Conservation (phyloP, 2,113 vertebrate species). For the Nyctibius bracteatus region DNA sequence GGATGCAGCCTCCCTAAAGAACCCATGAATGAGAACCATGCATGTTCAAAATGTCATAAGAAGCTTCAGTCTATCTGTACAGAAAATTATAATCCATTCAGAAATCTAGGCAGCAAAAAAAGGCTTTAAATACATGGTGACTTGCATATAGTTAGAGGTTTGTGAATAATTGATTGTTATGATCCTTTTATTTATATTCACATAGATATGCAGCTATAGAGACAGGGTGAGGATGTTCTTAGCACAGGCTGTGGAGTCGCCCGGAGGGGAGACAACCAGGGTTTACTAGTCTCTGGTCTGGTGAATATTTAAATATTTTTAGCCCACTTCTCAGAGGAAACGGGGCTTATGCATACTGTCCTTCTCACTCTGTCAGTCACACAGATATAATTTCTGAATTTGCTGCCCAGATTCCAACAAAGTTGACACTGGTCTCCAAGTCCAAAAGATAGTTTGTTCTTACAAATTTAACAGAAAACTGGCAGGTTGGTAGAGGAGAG, state of each 20-base stretch:
- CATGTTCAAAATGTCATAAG: neutral
- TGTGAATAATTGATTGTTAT: neutral
- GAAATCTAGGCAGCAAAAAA: neutral
- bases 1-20: conserved; percentile 79
- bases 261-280: neutral
- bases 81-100: neutral
- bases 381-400: neutral
- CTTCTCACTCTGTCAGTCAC: neutral
- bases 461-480: neutral
- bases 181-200: neutral
- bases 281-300: neutral
- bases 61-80: neutral
- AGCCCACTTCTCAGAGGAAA: neutral
- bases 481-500: conserved; percentile 16
- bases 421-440: neutral
- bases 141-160: neutral
- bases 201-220: neutral
- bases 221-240: neutral
- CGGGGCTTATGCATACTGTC: neutral
- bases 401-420: neutral
- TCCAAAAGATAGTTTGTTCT: neutral
- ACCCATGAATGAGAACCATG: neutral
- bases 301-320: neutral
- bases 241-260: neutral
- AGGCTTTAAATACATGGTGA: neutral